These are phyloP conservation scores for Augochlorella aurata DNA, from an alignment of 2,888 invertebrate species.

Conservation along the genomic window DNA sequence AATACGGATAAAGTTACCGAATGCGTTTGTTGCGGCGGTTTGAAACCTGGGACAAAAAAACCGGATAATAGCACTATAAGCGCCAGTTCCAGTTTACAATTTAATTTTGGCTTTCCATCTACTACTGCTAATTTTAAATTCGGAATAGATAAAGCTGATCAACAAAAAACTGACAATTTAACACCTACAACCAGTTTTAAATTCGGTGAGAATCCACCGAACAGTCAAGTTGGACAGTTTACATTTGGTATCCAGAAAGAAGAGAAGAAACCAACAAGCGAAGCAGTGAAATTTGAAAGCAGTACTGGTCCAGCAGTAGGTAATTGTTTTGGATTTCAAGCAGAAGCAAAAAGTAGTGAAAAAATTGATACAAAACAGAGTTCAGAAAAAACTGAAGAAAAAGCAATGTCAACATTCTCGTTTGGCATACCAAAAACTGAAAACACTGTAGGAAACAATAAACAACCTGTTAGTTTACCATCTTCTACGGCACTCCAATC, in stretches of 20 bases:
- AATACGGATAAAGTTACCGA: constrained; percentile 82
- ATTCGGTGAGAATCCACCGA: constrained; percentile 76
- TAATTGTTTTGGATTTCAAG: constrained; percentile 49
- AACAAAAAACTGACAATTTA: constrained; percentile 56
- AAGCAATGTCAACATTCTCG: constrained; percentile 63
- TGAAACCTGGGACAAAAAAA: constrained; percentile 79
- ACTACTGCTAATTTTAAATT: constrained; percentile 80
- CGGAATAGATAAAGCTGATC: constrained; percentile 82
- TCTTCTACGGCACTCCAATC: constrained; percentile 31
- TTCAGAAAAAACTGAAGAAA: constrained; percentile 42
- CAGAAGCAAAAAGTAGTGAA: constrained; percentile 51
- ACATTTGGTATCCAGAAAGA: constrained; percentile 62
- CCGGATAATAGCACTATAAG: constrained; percentile 35
- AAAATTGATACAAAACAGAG: constrained; percentile 48
- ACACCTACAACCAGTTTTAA: constrained; percentile 75
- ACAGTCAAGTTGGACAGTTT: constrained; percentile 47
- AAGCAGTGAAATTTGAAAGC: constrained; percentile 45
- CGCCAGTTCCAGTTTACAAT: constrained; percentile 60
- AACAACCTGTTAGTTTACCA: constrained; percentile 35
- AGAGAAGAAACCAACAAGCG: constrained; percentile 46
- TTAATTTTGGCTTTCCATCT: constrained; percentile 74
- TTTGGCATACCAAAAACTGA: constrained; percentile 72
- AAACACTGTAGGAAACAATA: constrained; percentile 35
- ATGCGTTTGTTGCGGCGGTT: constrained; percentile 84
- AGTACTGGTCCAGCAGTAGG: constrained; percentile 23